Base-by-base conservation (phyloP, 2,888 invertebrate species). In the Dasypolia templi region DNA sequence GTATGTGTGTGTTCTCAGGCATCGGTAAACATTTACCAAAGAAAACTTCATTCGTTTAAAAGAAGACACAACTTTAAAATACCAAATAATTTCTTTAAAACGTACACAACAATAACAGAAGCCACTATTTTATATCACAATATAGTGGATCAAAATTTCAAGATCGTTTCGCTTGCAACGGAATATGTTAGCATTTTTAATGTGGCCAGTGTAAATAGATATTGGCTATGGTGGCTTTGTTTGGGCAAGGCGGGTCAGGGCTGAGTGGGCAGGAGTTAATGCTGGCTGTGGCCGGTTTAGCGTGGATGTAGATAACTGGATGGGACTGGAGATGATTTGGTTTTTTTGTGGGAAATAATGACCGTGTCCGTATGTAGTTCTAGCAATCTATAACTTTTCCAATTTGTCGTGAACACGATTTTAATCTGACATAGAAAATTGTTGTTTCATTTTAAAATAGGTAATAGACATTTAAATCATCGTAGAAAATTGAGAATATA, bases 161-260 rank as follows among this genome's bases (percentile, higher is more conserved):
- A 86, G 86, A 87, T 81, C 86, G 87, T 88, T 90, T 89, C 89
- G 88, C 89, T 89, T 89, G 86, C 88, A 87, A 70, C 80, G 79
- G 90, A 89, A 89, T 92, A 89, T 88, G 90, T 92, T 92, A 92
- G 89, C 91, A 91, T 93, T 91, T 89, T 89, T 88, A 91, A 92
- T 89, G 85, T 77, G 86, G 77, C 93, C 91, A 92, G 77, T 70
- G 3, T 84, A 70, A 39, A 14, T 44, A 77, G 91, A 88, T 49
- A 91, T 77, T 55, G n/a, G 63, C 70, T 67, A 0, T 66, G 29
- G 72, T 78, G 46, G 12, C 55, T 51, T 53, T 65, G 65, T 79
- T 77, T 65, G 65, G 72, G 73, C n/a, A 35, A 64, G 39, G 51
- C 69, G 73, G 93, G 74, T 90, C 93, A 75, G 58, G 49, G 53